A percentile compares a stretch with the other conserved stretches of the same genome.
Evolutionary conservation across 2,113 vertebrate species (phyloP).

Genomic region (Echinops telfairi): DNA sequence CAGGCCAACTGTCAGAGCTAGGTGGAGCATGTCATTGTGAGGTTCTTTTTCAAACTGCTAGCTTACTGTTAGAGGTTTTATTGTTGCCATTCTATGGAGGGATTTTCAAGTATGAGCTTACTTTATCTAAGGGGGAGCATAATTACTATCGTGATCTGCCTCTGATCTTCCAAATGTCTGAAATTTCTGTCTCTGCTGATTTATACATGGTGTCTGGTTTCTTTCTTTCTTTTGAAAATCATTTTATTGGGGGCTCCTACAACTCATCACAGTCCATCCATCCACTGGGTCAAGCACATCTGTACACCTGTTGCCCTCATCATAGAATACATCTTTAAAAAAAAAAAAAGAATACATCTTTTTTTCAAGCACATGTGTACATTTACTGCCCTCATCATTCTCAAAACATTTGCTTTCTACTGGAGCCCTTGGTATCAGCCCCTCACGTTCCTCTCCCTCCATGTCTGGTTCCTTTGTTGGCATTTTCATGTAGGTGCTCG

Average conservation of each 20-base stretch:
- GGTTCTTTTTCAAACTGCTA: background rate
- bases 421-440: too few relatives aligned
- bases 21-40: background rate
- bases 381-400: too few relatives aligned
- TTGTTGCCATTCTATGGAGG: background rate
- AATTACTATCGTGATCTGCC: background rate
- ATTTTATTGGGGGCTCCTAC: too few relatives aligned
- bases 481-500: background rate
- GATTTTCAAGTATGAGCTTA: background rate
- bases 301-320: too few relatives aligned
- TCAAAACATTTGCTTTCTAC: too few relatives aligned
- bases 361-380: too few relatives aligned
- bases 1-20: background rate
- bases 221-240: background rate
- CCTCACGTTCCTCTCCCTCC: too few relatives aligned
- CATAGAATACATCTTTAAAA: too few relatives aligned
- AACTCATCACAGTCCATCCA: too few relatives aligned
- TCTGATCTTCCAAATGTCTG: background rate
- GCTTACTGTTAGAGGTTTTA: background rate
- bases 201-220: background rate
- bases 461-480: background rate
- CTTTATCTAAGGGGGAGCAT: background rate
- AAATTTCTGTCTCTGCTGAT: background rate
- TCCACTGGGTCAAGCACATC: too few relatives aligned
- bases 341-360: too few relatives aligned